phyloP scores from a whole-genome alignment of 2,888 invertebrate genomes.

The Dryobotodes eremita region DNA sequence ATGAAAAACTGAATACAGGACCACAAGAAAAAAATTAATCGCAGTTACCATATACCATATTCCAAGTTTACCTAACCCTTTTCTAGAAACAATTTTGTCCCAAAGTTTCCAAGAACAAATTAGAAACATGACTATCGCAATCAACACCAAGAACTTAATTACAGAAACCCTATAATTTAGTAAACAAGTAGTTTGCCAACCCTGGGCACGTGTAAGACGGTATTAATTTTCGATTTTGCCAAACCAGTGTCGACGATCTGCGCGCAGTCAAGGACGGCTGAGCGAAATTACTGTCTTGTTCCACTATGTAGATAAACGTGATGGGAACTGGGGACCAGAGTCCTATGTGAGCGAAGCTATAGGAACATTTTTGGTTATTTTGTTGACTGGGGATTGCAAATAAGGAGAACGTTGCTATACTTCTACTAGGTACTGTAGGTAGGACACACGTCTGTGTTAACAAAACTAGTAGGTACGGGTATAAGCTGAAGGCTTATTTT shows the following conservation, averaged over 20 bases:
- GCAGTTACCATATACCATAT: background rate
- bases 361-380: background rate
- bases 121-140: constrained; percentile 14
- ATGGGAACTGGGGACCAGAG: background rate
- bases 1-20: background rate
- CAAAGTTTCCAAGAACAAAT: constrained; percentile 14
- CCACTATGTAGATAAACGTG: constrained; percentile 7
- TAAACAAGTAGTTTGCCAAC: constrained; percentile 54
- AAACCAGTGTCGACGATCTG: constrained; percentile 72
- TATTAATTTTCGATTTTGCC: constrained; percentile 71
- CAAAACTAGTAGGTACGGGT: no score
- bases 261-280: constrained; percentile 71
- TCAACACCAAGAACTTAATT: constrained; percentile 31
- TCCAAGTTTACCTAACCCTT: background rate
- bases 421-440: background rate
- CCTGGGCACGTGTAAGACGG: constrained; percentile 60
- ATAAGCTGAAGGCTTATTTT: no score
- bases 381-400: background rate
- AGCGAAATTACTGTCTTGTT: constrained; percentile 41
- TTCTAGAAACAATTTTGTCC: background rate
- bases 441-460: no score
- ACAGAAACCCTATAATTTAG: constrained; percentile 38
- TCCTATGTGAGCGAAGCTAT: constrained; percentile 11
- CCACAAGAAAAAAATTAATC: background rate
- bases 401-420: background rate